phyloP scores from a whole-genome alignment of 2,113 vertebrate species.

The Archilochus colubris region DNA sequence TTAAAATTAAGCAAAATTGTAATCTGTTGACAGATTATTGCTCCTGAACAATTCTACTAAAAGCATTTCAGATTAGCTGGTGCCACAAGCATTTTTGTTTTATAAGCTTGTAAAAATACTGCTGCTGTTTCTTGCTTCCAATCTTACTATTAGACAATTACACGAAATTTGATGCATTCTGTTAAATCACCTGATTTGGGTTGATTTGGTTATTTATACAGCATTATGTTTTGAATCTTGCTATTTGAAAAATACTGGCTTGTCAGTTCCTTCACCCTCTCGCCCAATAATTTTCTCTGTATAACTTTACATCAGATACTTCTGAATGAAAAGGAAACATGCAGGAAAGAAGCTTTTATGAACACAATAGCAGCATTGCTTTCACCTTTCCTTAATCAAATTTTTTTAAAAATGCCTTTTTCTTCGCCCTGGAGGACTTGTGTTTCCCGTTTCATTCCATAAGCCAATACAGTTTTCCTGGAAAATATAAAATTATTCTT shows the following conservation, averaged over 20 bases:
- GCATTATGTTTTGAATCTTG: not conserved
- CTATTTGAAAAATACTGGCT: not conserved
- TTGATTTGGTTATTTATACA: not conserved
- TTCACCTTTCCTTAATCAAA: conserved; percentile 32
- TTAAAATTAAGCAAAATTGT: conserved; percentile 90
- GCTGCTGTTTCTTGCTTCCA: conserved; percentile 38
- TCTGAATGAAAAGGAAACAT: conserved; percentile 23
- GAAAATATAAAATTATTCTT: not conserved
- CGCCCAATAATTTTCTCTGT: conserved; percentile 10
- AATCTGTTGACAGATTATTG: conserved; percentile 88
- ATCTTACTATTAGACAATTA: conserved; percentile 52
- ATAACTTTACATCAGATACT: conserved; percentile 11
- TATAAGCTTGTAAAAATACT: conserved; percentile 77
- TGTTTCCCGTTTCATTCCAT: not conserved
- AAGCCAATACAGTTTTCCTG: not conserved
- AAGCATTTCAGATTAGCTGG: conserved; percentile 82
- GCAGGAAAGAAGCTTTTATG: not conserved
- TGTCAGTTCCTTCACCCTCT: conserved; percentile 24
- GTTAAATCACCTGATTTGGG: conserved; percentile 43
- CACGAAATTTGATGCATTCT: conserved; percentile 50
- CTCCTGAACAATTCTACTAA: conserved; percentile 83
- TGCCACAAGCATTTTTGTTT: conserved; percentile 78
- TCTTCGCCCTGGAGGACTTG: not conserved
- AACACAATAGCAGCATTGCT: conserved; percentile 22
- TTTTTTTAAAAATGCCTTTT: not conserved